Evolutionary conservation across 2,888 invertebrate species (phyloP), one percentile per base, ranked within the genome.

Genomic region (Gisinianus flammeolus): DNA sequence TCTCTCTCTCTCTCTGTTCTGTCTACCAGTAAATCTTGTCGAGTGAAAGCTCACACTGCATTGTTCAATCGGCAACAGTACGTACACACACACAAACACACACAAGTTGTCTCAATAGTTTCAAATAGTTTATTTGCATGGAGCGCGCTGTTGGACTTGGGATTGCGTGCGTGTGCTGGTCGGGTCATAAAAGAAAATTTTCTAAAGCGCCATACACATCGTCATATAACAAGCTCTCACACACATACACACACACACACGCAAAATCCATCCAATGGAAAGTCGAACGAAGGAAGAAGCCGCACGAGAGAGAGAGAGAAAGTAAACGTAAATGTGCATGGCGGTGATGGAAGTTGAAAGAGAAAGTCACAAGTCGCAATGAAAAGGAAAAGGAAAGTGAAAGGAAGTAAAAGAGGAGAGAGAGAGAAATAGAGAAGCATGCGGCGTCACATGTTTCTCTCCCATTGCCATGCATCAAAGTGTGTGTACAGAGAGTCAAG

Each of bases 161-260:
- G 30, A 12, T 66, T 66, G 66, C 66, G 30, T 66, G 66, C 28
- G 66, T 66, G 66, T 66, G 30, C 31, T 66, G 66, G 8, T 66
- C 3, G 31, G 30, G 26, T 66, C 66, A 66, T 66, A 66, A 66
- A 66, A 66, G 30, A 3, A 66, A 30, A 66, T 66, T 66, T 30
- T 30, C 30, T 30, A 3, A 3, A 54, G 54, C 54, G n/a, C 54
- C n/a, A n/a, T n/a, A n/a, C n/a, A n/a, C n/a, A n/a, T n/a, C n/a
- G n/a, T n/a, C n/a, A n/a, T n/a, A n/a, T n/a, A n/a, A n/a, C 56
- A 56, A 56, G 22, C 56, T 56, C 16, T 12, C 56, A 12, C 56
- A 56, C 4, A 4, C 16, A n/a, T 22, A 56, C 56, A 12, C 3
- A 56, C 10, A 44, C 52, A 56, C 16, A 56, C 56, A 56, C 19